Evolutionary conservation across 1,140 invertebrate species (phyloP), one percentile per base, ranked within the genome.

Genomic region (Bilobella aurantiaca): DNA sequence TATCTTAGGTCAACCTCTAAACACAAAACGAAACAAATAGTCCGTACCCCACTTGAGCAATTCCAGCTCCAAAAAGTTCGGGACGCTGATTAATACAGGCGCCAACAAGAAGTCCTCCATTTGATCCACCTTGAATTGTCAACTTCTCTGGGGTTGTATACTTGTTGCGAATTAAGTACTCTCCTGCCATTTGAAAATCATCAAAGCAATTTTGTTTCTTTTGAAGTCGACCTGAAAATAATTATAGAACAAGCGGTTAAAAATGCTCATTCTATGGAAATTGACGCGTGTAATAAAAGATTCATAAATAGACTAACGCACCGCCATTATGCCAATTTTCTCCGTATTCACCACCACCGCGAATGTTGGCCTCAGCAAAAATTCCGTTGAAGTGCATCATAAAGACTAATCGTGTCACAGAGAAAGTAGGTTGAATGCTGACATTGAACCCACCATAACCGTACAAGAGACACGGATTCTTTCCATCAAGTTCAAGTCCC

Each of bases 141-240:
- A 99, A 79, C 77, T 88, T 88, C 58, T 46, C 32, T 2, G 83
- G 78, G 28, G 76, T 80, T 0, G 93, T 96, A 75, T 95, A 97
- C 18, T 87, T 84, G 68, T 92, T 83, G 12, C 82, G 74, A 32
- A 96, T 84, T 8, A 99, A 82, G 80, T 91, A 96, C 78, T 97
- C 86, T 0, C 90, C 95, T 21, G 94, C 94, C 66, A 83, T 80
- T 75, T 92, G 89, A 78, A 99, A 98, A 80, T 99, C 96, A 79
- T 98, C 88, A 78, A 98, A 98, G 37, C 88, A 88, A 80, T 98
- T 99, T 80, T 98, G 96, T 77, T 98, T 99, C 69, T 97, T 96
- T 0, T 87, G 81, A 53, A 94, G 81, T 27, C 90, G 85, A 12
- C 96, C 96, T 18, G 79, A 42, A 18, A 42, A 42, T 8, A n/a